Evolutionary conservation across 2,113 vertebrate genomes (phyloP).

Genomic region (Percopsis transmontana): DNA sequence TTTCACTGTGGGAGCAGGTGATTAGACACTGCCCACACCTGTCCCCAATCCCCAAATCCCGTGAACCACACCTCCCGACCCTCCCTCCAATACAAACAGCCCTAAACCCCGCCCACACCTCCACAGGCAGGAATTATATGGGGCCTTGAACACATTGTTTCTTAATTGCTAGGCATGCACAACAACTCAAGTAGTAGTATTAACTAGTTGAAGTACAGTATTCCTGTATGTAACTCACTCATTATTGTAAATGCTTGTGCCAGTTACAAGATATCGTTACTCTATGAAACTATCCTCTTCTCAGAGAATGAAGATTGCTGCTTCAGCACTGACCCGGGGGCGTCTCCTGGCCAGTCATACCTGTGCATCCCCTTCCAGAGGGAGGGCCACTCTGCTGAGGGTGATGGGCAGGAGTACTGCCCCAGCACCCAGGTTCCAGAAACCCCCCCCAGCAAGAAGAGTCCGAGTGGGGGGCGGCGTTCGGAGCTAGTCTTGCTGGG

Average conservation of each 20-base stretch:
- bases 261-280: not conserved
- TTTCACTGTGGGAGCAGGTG: no score
- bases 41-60: no score
- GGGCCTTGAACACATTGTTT: no score
- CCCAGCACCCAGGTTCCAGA: constrained; percentile 82
- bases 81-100: no score
- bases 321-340: constrained; percentile 73
- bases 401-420: constrained; percentile 80
- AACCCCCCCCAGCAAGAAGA: constrained; percentile 85
- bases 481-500: constrained; percentile 89
- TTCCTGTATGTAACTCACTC: not conserved
- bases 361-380: constrained; percentile 93
- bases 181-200: no score
- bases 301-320: constrained; percentile 90
- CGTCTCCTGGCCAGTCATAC: constrained; percentile 86
- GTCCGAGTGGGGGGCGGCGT: constrained; percentile 81
- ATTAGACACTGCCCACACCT: no score
- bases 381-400: constrained; percentile 79
- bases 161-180: no score
- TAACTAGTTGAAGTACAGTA: not conserved
- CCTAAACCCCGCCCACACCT: no score
- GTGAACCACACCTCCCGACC: no score
- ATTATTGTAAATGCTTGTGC: not conserved
- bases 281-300: constrained; percentile 36
- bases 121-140: no score